Evolutionary conservation across 2,888 invertebrate genomes (phyloP).

Genomic region (Oscheius sp.): DNA sequence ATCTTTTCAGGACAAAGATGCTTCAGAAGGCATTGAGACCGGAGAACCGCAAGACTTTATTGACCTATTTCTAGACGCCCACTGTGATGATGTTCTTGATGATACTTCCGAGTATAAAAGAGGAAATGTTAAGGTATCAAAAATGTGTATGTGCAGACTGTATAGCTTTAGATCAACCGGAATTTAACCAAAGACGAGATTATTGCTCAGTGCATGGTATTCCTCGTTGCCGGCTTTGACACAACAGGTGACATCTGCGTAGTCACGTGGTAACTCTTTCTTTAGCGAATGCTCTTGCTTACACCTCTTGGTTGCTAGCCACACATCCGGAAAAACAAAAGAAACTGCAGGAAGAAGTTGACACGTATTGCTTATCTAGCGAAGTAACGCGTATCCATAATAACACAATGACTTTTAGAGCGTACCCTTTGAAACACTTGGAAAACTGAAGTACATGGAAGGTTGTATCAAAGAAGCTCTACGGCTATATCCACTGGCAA

Average conservation of each 20-base stretch:
- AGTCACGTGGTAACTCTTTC: no score
- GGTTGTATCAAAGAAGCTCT: slow-evolving; percentile 53
- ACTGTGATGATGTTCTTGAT: slow-evolving; percentile 45
- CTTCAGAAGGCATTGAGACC: slow-evolving; percentile 34
- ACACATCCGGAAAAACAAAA: slow-evolving; percentile 70
- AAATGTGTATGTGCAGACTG: background rate
- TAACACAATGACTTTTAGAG: background rate
- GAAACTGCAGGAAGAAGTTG: slow-evolving; percentile 48
- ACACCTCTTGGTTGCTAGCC: slow-evolving; percentile 75
- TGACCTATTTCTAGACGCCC: slow-evolving; percentile 60
- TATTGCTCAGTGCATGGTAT: slow-evolving; percentile 74
- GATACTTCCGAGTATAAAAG: slow-evolving; percentile 23
- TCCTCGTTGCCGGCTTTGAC: slow-evolving; percentile 77
- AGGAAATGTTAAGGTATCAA: background rate
- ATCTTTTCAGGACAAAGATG: slow-evolving; percentile 36
- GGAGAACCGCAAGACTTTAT: slow-evolving; percentile 55
- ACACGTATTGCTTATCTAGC: slow-evolving; percentile 31
- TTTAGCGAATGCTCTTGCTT: slow-evolving; percentile 75
- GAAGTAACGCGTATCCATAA: slow-evolving; percentile 3
- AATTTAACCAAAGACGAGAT: slow-evolving; percentile 66
- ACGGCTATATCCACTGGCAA: slow-evolving; percentile 47
- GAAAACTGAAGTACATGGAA: slow-evolving; percentile 53
- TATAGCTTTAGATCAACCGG: slow-evolving; percentile 30
- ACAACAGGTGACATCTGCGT: no score
- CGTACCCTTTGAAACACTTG: slow-evolving; percentile 38